phyloP scores from a whole-genome alignment of 2,113 vertebrate species.

The Podarcis cretensis region DNA sequence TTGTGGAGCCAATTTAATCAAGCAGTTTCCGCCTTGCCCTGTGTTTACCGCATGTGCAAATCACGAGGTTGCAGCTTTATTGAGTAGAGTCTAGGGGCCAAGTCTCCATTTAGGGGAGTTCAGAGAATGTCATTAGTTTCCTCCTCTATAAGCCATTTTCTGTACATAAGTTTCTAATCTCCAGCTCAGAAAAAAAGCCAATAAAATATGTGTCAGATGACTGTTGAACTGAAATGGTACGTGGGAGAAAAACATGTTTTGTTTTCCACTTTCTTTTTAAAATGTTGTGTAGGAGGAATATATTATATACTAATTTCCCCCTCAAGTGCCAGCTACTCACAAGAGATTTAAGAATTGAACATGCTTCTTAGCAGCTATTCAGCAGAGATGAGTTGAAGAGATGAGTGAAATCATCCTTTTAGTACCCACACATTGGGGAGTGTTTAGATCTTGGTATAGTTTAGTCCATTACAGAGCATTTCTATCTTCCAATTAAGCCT shows the following conservation, averaged over 20 bases:
- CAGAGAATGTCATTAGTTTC: background rate
- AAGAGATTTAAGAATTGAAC: conserved; percentile 5
- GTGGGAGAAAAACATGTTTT: conserved; percentile 32
- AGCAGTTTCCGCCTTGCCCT: background rate
- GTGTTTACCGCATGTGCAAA: background rate
- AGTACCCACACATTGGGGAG: background rate
- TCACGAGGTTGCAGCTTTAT: background rate
- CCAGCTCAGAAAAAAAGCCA: background rate
- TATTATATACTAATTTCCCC: conserved; percentile 43
- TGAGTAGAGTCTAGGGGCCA: background rate
- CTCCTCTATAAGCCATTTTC: background rate
- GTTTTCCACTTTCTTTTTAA: conserved; percentile 33
- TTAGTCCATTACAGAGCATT: conserved; percentile 29
- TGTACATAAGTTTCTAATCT: conserved; percentile 9
- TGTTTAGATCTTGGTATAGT: conserved; percentile 9
- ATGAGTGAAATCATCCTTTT: conserved; percentile 39
- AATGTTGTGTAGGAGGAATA: conserved; percentile 31
- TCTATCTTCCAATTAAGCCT: background rate
- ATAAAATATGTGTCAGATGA: conserved; percentile 5
- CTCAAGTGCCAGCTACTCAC: conserved; percentile 16
- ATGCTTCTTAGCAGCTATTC: conserved; percentile 1
- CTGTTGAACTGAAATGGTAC: conserved; percentile 14
- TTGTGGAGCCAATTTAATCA: background rate
- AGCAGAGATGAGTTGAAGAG: background rate
- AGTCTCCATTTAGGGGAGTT: background rate